Evolutionary conservation across 2,888 invertebrate genomes (phyloP), one percentile per base, ranked within the genome.

Genomic region (Papilio protenor): DNA sequence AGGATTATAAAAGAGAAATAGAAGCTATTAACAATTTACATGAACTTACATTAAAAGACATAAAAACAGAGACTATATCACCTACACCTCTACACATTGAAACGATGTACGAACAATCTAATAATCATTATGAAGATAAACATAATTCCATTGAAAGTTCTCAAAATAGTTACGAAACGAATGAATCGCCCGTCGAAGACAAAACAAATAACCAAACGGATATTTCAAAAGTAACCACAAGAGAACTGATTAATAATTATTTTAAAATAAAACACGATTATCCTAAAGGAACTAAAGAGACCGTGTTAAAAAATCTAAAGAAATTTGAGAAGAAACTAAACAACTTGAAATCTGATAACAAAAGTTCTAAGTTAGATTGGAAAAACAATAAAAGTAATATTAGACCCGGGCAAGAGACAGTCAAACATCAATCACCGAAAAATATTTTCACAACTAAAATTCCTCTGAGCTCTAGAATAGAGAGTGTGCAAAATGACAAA

Each of bases 1-100:
- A 95, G 86, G 95, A 95, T 86, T 95, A 95, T 80, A 95, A 93
- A 85, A 94, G 90, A 82, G 95, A 95, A 87, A 86, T 95, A 81
- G 91, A 93, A 85, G 92, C 95, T 76, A 95, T 95, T 64, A 94
- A 95, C 79, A 93, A 89, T 82, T 85, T 94, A 55, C 95, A 95
- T 78, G 91, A 94, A 79, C 88, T 95, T 11, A 94, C 95, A 12
- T 80, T 95, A 1, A 94, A 94, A 88, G 95, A 95, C 87, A 92
- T 95, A 74, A 91, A 94, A 85, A 89, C 89, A 45, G 94, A 95
- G 78, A 86, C 91, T 1, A 87, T 92, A 78, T 94, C 94, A 1
- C 94, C 94, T 1, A 93, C 93, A 21, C 94, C 94, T 18, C 80
- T 94, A 0, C 90, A 94, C 80, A 91, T 94, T 74, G 93, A 94